phyloP scores from a whole-genome alignment of 2,888 invertebrate genomes.

The Trissolcus japonicus region DNA sequence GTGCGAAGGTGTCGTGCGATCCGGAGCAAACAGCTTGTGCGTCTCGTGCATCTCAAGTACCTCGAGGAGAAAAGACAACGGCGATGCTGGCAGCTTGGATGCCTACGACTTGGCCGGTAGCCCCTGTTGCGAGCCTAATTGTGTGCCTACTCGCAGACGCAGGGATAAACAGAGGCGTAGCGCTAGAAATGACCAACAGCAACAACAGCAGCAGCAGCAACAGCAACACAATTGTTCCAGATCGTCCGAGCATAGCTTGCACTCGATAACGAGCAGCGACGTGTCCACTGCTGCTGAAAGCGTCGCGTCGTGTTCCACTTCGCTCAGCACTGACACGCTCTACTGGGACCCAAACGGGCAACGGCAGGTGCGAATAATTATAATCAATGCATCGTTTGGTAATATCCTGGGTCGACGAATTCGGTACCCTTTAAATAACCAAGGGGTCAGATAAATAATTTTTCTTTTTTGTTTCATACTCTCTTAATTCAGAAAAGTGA shows the following conservation, averaged over 20 bases:
- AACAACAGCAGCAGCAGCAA: conserved; percentile 46
- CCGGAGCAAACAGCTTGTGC: conserved; percentile 65
- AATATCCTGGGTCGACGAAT: background rate
- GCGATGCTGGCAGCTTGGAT: conserved; percentile 87
- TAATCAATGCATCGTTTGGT: background rate
- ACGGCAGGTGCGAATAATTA: conserved; percentile 54
- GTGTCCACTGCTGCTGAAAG: conserved; percentile 82
- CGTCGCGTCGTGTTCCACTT: conserved; percentile 88
- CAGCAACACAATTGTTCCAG: conserved; percentile 67
- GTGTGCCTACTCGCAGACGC: conserved; percentile 83
- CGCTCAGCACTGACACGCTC: conserved; percentile 89
- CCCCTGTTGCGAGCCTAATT: conserved; percentile 91
- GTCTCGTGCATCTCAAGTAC: conserved; percentile 74
- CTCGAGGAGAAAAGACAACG: conserved; percentile 66
- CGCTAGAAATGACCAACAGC: conserved; percentile 66
- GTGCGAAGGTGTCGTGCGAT: conserved; percentile 42
- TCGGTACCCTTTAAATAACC: background rate
- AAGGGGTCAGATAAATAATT: background rate
- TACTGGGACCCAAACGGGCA: conserved; percentile 85
- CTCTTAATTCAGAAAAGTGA: too few relatives aligned
- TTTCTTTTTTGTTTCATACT: too few relatives aligned
- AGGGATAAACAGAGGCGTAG: conserved; percentile 78
- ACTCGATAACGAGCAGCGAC: conserved; percentile 88
- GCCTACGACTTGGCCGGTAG: conserved; percentile 89
- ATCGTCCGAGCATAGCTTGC: conserved; percentile 80